Evolutionary conservation across 2,797 vertebrate genomes (phyloP), one percentile per base, ranked within the genome.

Genomic region (Phrynocephalus forsythii): DNA sequence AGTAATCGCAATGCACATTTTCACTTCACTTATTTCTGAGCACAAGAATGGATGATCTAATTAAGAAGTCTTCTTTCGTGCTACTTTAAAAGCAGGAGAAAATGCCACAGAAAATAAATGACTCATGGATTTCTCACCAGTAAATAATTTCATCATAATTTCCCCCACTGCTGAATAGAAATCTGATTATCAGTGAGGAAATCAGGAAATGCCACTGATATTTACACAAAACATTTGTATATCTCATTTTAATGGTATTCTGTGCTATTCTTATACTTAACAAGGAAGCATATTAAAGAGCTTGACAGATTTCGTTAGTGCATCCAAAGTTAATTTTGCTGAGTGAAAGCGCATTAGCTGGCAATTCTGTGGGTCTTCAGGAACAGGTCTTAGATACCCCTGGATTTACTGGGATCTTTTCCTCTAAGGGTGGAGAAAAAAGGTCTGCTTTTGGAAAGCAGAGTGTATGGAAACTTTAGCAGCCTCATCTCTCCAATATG

Each of bases 111-210:
- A 80, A 88, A 88, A 85, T 81, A 85, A 85, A 88, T 88, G 83
- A 85, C 83, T 88, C 71, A 80, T 67, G 24, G 78, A 81, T 81
- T 85, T 56, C 71, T 85, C 60, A 66, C 30, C 78, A 88, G 83
- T 85, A 85, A 88, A 88, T 88, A 88, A 88, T 82, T 88, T 88
- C n/a, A 85, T 76, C 71, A 69, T 52, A 88, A 56, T 81, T 77
- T 76, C 69, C 24, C 38, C 77, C 38, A 84, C 73, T 84, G 66
- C 78, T 85, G 78, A 88, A 82, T 81, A 88, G 69, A 85, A 88
- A 85, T 88, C 79, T 68, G 87, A 88, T 88, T 85, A 88, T 80
- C 72, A 67, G 20, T 69, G 71, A 13, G 71, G 30, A 48, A 52
- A 81, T 30, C 83, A 88, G 72, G 48, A 60, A 82, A 66, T 82